Evolutionary conservation across 2,113 vertebrate species (phyloP), one percentile per base, ranked within the genome.

Genomic region (Colistium nudipinnis): DNA sequence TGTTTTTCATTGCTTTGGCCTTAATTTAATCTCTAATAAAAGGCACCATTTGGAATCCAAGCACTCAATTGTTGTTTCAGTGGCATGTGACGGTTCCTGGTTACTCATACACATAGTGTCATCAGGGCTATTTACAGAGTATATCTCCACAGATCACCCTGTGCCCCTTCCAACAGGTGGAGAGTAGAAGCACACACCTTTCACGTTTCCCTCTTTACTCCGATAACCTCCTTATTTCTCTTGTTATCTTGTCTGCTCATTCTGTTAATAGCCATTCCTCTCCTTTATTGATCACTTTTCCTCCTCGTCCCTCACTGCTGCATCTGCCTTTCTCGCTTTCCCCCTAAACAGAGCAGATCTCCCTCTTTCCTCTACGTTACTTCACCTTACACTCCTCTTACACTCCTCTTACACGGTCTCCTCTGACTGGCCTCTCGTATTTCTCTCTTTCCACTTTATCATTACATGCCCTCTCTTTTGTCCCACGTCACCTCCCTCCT

Each of bases 111-210:
- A 24, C 47, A 44, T 9, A 2, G 14, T 36, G 61, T 20, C 39
- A n/a, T n/a, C n/a, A n/a, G n/a, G n/a, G n/a, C n/a, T n/a, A n/a
- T 38, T 38, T 62, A 55, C 43, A 47, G 10, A 38, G 44, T 67
- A 56, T 45, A 22, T 64, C 69, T 45, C 62, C 38, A 49, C 45
- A 35, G 49, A 56, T 45, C n/a, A 17, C 48, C 7, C 36, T 19
- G 63, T 33, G 70, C 68, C 55, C 71, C 35, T 70, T 35, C 80
- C 78, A 87, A 84, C 78, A 81, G 81, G 76, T 76, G 68, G 61
- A 59, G 43, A 71, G 45, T 5, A 43, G 22, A 77, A 61, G 62
- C 56, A 41, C 48, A 63, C 38, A 74, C 31, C 20, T 49, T 39
- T 53, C 53, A 74, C 48, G 27, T 7, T 13, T 22, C 47, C n/a